Evolutionary conservation across 1,140 invertebrate genomes (phyloP), one percentile per base, ranked within the genome.

Genomic region (Andricus grossulariae): DNA sequence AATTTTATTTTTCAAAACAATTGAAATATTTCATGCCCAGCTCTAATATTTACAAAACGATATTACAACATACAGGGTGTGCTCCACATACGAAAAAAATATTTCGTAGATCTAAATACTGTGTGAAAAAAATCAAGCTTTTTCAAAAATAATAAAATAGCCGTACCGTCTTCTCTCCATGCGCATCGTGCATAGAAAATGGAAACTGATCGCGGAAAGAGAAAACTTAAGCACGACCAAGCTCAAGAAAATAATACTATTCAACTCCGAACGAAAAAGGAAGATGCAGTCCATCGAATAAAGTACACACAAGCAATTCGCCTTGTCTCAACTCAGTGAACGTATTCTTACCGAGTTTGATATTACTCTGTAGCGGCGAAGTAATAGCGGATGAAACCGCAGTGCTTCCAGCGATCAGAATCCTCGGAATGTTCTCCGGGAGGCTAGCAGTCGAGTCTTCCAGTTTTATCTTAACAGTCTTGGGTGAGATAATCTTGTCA

Each of bases 391-490:
- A 71, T 10, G 79, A 76, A 71, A 81, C 79, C 19, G 83, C 74
- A 19, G 81, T 79, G 57, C 83, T 87, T 19, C 79, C 75, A 49
- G 77, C 72, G 15, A 85, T 83, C 19, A 87, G 72, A 52, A 79
- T 82, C 77, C 83, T 88, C 21, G 82, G 45, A 32, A 82, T 80
- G 51, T 82, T 78, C n/a, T 84, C 82, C 10, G 76, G 72, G 13
- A 82, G 50, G 50, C 78, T 78, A 49, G 78, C 72, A 50, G 78
- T 57, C 39, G 45, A 13, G 10, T 90, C 89, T 1, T 92, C 90
- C 16, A 86, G 72, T 88, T 91, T 91, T 85, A 87, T 88, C 51
- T 91, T 91, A 25, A 90, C 83, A 3, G 83, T 74, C 60, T 91
- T 91, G 13, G 89, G 82, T 12, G 88, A 87, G 50, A 87, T 84